Conservation (phyloP, 2,888 invertebrate genomes). For the Synanthedon formicaeformis region DNA sequence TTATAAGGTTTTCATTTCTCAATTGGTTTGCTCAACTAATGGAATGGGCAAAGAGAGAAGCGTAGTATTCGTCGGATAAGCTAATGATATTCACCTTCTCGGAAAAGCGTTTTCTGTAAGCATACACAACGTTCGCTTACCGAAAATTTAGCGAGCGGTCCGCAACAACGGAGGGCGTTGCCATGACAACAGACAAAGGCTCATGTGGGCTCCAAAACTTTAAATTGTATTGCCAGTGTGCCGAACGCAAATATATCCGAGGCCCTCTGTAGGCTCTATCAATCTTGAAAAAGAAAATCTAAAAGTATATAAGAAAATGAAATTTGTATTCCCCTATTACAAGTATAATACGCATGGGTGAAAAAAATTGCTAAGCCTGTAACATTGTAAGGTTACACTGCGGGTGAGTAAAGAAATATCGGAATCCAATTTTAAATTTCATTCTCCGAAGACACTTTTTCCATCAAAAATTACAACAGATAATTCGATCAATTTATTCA, state of each 20-base stretch:
- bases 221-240: constrained; percentile 60
- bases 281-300: constrained; percentile 23
- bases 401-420: neutral
- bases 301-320: constrained; percentile 8
- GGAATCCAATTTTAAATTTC: neutral
- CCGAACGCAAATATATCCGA: constrained; percentile 46
- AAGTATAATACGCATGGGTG: neutral
- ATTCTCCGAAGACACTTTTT: constrained; percentile 4
- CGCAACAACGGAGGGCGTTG: constrained; percentile 46
- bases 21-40: constrained; percentile 24
- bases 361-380: neutral
- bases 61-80: constrained; percentile 31
- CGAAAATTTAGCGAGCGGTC: constrained; percentile 49
- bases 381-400: neutral
- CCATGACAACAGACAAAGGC: constrained; percentile 55
- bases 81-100: constrained; percentile 66
- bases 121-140: constrained; percentile 53
- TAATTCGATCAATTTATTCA: constrained; percentile 39
- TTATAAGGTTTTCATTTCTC: neutral
- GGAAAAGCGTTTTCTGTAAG: constrained; percentile 63
- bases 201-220: constrained; percentile 65
- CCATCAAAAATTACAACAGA: constrained; percentile 24
- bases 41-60: constrained; percentile 22
- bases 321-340: constrained; percentile 7
- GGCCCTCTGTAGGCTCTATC: constrained; percentile 25